These are phyloP conservation scores for Micoletzkya japonica DNA, from an alignment of 2,888 invertebrate genomes.

Conservation along the genomic window DNA sequence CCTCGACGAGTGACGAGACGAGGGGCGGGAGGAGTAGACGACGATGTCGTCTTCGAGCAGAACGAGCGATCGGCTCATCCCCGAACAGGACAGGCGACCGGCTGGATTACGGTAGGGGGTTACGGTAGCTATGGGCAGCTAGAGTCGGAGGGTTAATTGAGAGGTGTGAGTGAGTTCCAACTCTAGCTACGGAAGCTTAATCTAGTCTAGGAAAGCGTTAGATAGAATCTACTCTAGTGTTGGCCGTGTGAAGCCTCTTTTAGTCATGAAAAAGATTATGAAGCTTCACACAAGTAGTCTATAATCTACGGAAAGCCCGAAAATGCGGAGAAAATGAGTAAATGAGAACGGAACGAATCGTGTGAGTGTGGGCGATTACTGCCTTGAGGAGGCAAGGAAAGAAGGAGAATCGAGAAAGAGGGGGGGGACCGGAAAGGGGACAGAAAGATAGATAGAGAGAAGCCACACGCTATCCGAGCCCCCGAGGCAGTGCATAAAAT, in stretches of 20 bases:
- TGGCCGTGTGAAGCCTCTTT: constrained; percentile 5
- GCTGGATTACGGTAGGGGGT: too few relatives aligned
- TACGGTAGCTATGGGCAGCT: constrained; percentile 23
- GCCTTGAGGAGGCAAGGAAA: constrained; percentile 5
- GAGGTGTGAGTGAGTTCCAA: not conserved
- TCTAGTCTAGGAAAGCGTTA: not conserved
- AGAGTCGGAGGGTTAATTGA: not conserved
- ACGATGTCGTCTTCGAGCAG: constrained; percentile 41
- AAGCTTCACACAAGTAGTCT: too few relatives aligned
- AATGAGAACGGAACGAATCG: not conserved
- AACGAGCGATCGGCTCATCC: constrained; percentile 59
- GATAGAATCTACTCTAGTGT: constrained; percentile 14
- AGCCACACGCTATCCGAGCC: too few relatives aligned
- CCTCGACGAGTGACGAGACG: constrained; percentile 9
- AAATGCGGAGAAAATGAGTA: too few relatives aligned
- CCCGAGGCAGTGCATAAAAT: too few relatives aligned
- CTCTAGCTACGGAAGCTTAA: not conserved
- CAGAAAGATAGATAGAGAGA: not conserved
- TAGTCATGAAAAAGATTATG: too few relatives aligned
- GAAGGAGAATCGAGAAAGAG: not conserved
- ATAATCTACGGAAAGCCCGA: too few relatives aligned
- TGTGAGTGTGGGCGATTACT: not conserved
- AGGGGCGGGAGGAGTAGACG: constrained; percentile 18
- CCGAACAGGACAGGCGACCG: constrained; percentile 40
- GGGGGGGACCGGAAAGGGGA: not conserved